phyloP scores from a whole-genome alignment of 2,888 invertebrate genomes.

The Lampropteryx suffumata region DNA sequence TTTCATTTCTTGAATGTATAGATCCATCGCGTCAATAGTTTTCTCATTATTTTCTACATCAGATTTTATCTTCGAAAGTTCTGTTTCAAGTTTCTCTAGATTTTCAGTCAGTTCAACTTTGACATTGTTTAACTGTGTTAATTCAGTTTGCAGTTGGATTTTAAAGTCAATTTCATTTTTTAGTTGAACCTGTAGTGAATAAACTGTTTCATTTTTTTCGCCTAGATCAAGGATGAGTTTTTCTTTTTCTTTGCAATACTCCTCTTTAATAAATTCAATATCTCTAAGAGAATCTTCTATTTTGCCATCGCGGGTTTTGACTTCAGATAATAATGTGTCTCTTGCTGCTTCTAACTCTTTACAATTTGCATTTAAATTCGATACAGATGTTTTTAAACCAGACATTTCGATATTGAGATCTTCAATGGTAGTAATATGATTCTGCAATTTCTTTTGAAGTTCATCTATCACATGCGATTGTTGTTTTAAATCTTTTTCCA shows the following conservation, averaged over 20 bases:
- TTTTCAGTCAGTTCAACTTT: conserved; percentile 40
- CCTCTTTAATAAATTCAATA: conserved; percentile 45
- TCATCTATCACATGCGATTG: conserved; percentile 48
- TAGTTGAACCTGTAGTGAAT: conserved; percentile 55
- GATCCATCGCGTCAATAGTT: conserved; percentile 43
- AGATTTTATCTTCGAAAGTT: conserved; percentile 34
- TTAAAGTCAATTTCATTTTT: conserved; percentile 60
- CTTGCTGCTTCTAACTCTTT: conserved; percentile 47
- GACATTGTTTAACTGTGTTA: conserved; percentile 40
- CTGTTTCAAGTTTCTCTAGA: conserved; percentile 36
- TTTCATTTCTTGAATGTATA: conserved; percentile 44
- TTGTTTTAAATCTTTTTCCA: conserved; percentile 44
- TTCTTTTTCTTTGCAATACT: conserved; percentile 46
- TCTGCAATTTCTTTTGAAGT: conserved; percentile 45
- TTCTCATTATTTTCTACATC: conserved; percentile 46
- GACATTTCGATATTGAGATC: conserved; percentile 50
- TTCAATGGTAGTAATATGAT: conserved; percentile 42
- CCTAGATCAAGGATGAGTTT: conserved; percentile 50
- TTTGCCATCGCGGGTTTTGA: conserved; percentile 44
- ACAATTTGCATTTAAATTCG: conserved; percentile 44
- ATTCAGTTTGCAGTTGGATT: conserved; percentile 48
- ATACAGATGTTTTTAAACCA: conserved; percentile 41
- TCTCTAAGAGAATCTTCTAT: conserved; percentile 49
- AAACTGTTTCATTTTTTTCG: conserved; percentile 53
- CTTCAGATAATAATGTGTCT: conserved; percentile 44